phyloP scores from a whole-genome alignment of 2,888 invertebrate species.

The Hydraecia micacea region DNA sequence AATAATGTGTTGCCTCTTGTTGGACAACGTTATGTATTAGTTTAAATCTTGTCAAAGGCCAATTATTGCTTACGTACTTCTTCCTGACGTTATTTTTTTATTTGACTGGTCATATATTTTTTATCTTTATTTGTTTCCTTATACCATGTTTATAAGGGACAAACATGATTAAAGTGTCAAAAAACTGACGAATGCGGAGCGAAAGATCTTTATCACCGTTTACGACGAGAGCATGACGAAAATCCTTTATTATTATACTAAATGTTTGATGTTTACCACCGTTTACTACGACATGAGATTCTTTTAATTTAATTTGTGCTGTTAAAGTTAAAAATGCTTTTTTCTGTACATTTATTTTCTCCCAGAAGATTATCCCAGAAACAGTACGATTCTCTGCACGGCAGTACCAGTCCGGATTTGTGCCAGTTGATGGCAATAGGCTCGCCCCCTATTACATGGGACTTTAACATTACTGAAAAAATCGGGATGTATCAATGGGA shows the following conservation, averaged over 20 bases:
- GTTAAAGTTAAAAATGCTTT: too few species aligned
- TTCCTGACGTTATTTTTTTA: neutral
- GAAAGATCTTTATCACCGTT: slow-evolving; percentile 18
- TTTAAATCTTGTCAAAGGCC: neutral
- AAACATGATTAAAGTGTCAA: slow-evolving; percentile 12
- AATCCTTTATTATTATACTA: neutral
- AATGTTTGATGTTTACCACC: neutral
- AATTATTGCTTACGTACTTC: neutral
- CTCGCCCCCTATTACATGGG: too few species aligned
- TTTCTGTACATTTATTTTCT: too few species aligned
- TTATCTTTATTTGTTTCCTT: neutral
- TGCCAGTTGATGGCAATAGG: too few species aligned
- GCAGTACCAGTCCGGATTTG: too few species aligned
- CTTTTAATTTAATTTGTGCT: too few species aligned
- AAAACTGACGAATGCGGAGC: neutral
- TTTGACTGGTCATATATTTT: neutral
- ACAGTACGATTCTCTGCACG: too few species aligned
- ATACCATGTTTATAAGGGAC: neutral
- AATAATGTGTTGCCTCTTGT: neutral
- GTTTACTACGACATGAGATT: neutral
- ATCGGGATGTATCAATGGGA: too few species aligned
- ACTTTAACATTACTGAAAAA: too few species aligned
- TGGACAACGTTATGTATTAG: neutral
- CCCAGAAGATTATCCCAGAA: neutral
- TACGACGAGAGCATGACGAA: slow-evolving; percentile 11